These are phyloP conservation scores for Druon quercuslanigerum DNA, from an alignment of 1,140 invertebrate genomes.

Conservation along the genomic window DNA sequence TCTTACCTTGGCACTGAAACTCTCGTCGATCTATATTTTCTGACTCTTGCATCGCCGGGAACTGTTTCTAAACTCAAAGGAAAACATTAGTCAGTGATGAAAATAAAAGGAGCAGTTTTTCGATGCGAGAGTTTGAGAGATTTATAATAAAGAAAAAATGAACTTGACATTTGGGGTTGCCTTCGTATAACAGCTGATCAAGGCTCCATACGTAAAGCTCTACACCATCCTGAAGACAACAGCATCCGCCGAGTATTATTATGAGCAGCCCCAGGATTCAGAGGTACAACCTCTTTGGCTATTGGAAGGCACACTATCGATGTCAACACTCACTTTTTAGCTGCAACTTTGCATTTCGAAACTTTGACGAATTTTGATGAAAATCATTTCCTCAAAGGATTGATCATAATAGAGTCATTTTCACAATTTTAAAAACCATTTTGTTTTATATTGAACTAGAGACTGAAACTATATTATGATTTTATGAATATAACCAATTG, in stretches of 20 bases:
- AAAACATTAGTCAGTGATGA: not conserved
- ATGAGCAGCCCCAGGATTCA: slow-evolving; percentile 78
- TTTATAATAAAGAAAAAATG: not conserved
- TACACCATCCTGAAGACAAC: slow-evolving; percentile 95
- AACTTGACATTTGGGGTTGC: slow-evolving; percentile 50
- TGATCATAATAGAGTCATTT: not conserved
- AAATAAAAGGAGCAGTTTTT: not conserved
- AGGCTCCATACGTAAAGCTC: slow-evolving; percentile 96
- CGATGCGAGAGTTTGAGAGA: not conserved
- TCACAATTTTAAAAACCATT: too few relatives aligned
- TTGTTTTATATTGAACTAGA: too few relatives aligned
- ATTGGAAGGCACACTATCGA: slow-evolving; percentile 39
- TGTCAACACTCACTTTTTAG: slow-evolving; percentile 26
- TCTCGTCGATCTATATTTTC: not conserved
- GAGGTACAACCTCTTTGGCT: slow-evolving; percentile 66
- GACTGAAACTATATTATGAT: too few relatives aligned
- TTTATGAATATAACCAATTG: too few relatives aligned
- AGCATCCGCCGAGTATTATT: slow-evolving; percentile 85
- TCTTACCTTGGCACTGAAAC: not conserved
- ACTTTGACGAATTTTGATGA: slow-evolving; percentile 4
- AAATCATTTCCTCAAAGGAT: not conserved
- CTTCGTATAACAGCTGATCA: slow-evolving; percentile 86
- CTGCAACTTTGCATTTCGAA: slow-evolving; percentile 4
- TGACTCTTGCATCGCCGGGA: not conserved
- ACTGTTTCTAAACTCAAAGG: not conserved